Conservation (phyloP, 1,140 invertebrate genomes). For the Lanistes nyassanus region DNA sequence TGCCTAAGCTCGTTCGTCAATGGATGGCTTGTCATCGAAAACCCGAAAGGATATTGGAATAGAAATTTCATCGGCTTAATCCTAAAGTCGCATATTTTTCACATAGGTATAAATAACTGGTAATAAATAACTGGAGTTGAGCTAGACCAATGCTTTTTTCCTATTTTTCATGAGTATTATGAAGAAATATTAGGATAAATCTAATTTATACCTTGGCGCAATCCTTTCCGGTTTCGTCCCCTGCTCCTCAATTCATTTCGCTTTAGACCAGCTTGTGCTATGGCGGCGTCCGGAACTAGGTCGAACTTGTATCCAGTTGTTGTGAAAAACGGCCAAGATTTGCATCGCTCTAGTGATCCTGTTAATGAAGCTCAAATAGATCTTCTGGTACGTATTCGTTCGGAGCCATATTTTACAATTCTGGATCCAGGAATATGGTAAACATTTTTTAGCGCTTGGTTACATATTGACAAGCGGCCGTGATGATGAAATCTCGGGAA, state of each 20-base stretch:
- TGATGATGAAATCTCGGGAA: constrained; percentile 19
- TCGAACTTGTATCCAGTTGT: constrained; percentile 15
- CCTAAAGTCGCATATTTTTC: too few species aligned
- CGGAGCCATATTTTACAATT: background rate
- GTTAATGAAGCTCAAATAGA: constrained; percentile 11
- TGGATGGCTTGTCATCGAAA: too few species aligned
- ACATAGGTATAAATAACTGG: too few species aligned
- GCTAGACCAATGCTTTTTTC: background rate
- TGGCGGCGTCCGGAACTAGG: constrained; percentile 14
- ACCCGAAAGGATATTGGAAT: too few species aligned
- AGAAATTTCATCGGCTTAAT: too few species aligned
- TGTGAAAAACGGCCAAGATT: background rate
- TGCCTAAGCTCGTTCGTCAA: too few species aligned
- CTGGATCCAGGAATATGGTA: background rate
- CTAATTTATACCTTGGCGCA: background rate
- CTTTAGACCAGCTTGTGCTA: constrained; percentile 3
- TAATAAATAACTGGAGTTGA: too few species aligned
- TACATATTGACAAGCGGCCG: background rate
- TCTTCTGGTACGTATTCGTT: constrained; percentile 2
- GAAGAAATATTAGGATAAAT: background rate
- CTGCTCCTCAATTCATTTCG: too few species aligned
- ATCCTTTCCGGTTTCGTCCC: background rate
- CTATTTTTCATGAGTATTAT: background rate
- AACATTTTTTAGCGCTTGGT: constrained; percentile 1
- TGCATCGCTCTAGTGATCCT: background rate